These are phyloP conservation scores for Choloepus hoffmanni DNA, from an alignment of 2,113 vertebrate genomes.

Conservation along the genomic window DNA sequence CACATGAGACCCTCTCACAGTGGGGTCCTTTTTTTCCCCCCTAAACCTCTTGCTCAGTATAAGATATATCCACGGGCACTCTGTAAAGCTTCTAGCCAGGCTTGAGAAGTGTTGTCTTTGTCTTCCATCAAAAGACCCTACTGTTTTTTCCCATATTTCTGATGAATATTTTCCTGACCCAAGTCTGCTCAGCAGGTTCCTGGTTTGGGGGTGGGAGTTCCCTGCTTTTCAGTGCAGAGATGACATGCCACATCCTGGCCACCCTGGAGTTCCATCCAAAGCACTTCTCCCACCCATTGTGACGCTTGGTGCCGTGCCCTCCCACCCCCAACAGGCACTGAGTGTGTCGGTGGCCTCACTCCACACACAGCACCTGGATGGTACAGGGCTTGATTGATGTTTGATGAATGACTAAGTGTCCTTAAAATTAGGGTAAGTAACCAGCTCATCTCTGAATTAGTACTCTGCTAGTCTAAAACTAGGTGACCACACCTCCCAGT, in stretches of 20 bases:
- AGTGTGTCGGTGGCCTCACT: rapidly evolving
- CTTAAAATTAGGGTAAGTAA: background rate
- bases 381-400: background rate
- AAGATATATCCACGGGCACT: rapidly evolving
- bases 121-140: background rate
- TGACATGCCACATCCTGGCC: no score
- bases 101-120: background rate
- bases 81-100: background rate
- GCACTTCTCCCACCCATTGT: rapidly evolving
- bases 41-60: background rate
- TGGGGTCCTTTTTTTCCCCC: rapidly evolving
- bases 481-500: background rate
- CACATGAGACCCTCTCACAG: rapidly evolving
- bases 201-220: no score
- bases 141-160: background rate
- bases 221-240: background rate
- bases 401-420: background rate
- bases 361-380: background rate
- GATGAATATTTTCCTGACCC: background rate
- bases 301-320: background rate
- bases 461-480: background rate
- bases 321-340: background rate
- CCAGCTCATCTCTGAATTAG: background rate
- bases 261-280: background rate
- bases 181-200: background rate